A percentile compares a stretch with the other conserved stretches of the same genome.
Evolutionary conservation across 2,113 vertebrate species (phyloP).

Genomic region (Barnardius zonarius): DNA sequence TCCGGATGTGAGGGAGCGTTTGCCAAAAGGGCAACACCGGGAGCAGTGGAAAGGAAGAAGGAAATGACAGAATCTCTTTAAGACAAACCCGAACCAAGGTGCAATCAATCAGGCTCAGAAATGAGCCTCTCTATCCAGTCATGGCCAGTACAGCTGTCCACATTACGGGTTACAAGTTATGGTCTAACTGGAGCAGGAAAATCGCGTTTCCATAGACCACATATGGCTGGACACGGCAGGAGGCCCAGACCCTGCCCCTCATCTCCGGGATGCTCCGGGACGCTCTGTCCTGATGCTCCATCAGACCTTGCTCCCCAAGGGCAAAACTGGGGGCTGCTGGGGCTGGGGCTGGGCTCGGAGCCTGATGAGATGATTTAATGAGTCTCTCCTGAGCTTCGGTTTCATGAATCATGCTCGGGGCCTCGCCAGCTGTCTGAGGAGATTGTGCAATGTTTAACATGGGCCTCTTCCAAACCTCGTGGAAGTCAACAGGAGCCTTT

Average conservation of each 20-base stretch:
- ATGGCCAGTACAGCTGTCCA: not conserved
- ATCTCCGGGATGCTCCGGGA: not conserved
- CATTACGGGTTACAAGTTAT: not conserved
- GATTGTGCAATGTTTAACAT: slow-evolving; percentile 57
- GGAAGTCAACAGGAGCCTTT: slow-evolving; percentile 44
- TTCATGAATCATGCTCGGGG: slow-evolving; percentile 31
- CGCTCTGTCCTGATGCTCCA: not conserved
- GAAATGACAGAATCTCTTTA: not conserved
- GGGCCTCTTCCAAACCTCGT: slow-evolving; percentile 47
- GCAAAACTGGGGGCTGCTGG: not conserved
- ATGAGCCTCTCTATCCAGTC: not conserved
- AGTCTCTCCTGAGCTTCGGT: not conserved
- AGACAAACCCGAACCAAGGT: not conserved
- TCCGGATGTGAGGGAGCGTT: accelerated
- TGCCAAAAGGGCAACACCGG: not conserved
- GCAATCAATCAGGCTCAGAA: slow-evolving; percentile 48
- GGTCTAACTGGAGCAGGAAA: not conserved
- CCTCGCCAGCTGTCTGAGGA: slow-evolving; percentile 49
- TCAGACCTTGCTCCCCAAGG: not conserved
- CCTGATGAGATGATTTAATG: not conserved
- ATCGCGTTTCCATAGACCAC: accelerated
- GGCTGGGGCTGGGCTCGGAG: not conserved
- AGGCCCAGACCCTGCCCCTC: not conserved
- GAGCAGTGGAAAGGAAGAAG: not conserved
- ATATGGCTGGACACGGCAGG: accelerated